Base-by-base conservation (phyloP, 2,113 vertebrate species). In the Emydura subglobosa region DNA sequence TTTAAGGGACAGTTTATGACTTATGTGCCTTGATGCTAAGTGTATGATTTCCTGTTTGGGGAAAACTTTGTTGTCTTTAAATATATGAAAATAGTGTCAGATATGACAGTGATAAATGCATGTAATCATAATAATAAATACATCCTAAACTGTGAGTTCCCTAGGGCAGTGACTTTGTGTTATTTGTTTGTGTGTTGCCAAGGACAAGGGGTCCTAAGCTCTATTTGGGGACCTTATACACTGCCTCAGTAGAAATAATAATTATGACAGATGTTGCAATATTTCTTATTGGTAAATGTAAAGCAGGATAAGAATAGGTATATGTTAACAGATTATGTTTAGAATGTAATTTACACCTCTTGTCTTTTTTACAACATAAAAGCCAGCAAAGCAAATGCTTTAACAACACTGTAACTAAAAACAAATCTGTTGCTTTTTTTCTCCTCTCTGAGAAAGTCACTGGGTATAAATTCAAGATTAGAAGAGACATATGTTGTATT, bases 91-190 rank as follows among this genome's bases (percentile, higher is more conserved):
- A 6, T 34, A 72, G 11, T 59, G 17, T 96, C 0, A 0, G 72
- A 95, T 84, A 53, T 76, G 72, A 53, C 79, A 19, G 55, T 54
- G 61, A 90, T 90, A 96, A 94, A 96, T 94, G 49, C 42, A 19
- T 84, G 86, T 61, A 53, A 49, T 21, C 29, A 44, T 51, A 59
- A 72, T 68, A 85, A 86, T 88, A 55, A 88, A n/a, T 6, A 61
- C 2, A 13, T 85, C 88, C 34, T 88, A 88, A 78, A 49, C 79
- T 2, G 50, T 83, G 92, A 72, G 24, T 55, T 47, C 82, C 47
- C 81, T 83, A 65, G 42, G 31, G 14, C 31, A 65, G 21, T 31
- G 19, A 14, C 55, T 83, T 96, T 81, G 57, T 85, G 5, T 83
- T 90, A 42, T 76, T 90, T 88, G 10, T 85, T 76, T 22, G 74